phyloP scores from a whole-genome alignment of 2,888 invertebrate species.

The Synergus japonicus region DNA sequence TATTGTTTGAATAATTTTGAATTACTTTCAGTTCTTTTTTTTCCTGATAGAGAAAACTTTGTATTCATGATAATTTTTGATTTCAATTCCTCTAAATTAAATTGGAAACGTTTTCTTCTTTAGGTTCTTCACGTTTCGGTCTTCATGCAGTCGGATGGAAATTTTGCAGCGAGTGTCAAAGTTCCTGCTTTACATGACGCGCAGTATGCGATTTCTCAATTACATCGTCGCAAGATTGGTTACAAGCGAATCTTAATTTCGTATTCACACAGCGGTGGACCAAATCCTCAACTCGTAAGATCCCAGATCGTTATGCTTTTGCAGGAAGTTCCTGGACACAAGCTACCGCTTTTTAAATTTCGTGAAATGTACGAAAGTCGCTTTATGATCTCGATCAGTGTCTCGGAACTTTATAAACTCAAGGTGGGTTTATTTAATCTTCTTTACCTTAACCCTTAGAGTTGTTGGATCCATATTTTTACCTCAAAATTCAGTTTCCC shows the following conservation, averaged over 20 bases:
- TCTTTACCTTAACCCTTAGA: too few relatives aligned
- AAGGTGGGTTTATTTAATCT: slow-evolving; percentile 68
- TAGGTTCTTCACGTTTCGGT: slow-evolving; percentile 82
- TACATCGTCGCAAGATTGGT: slow-evolving; percentile 90
- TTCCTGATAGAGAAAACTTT: too few relatives aligned
- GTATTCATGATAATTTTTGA: too few relatives aligned
- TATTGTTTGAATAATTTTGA: too few relatives aligned
- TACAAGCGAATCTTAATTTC: slow-evolving; percentile 89
- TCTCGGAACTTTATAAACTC: slow-evolving; percentile 86
- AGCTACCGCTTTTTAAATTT: slow-evolving; percentile 88
- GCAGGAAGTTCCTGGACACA: slow-evolving; percentile 86
- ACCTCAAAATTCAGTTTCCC: too few relatives aligned
- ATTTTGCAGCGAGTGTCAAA: slow-evolving; percentile 84
- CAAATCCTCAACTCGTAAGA: slow-evolving; percentile 83
- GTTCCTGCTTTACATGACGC: slow-evolving; percentile 86
- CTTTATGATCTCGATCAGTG: slow-evolving; percentile 86
- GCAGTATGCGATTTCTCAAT: slow-evolving; percentile 87
- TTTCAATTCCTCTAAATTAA: background rate
- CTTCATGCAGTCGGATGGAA: slow-evolving; percentile 83
- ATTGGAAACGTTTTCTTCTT: slow-evolving; percentile 45
- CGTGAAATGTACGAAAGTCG: slow-evolving; percentile 90
- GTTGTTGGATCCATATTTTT: too few relatives aligned
- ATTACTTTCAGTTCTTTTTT: too few relatives aligned
- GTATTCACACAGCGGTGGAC: slow-evolving; percentile 82
- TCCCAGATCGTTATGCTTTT: slow-evolving; percentile 86